Conservation (phyloP, 2,888 invertebrate genomes). For the Euzophera pinguis region DNA sequence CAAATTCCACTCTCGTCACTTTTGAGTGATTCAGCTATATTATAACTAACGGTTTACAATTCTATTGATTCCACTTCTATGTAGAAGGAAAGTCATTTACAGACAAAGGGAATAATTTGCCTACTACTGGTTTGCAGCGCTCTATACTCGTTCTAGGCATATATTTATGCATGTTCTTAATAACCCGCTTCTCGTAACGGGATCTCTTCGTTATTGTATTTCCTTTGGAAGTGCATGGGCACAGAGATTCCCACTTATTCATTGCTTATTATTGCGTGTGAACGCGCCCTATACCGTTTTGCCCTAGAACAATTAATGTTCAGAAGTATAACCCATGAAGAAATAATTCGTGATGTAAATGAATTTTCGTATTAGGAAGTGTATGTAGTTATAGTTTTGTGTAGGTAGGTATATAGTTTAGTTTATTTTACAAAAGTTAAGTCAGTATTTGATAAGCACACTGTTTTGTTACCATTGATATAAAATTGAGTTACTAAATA, state of each 20-base stretch:
- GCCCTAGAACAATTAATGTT: not conserved
- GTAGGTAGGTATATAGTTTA: no score
- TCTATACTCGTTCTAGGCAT: not conserved
- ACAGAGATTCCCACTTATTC: conserved; percentile 49
- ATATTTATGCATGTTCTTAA: conserved; percentile 14
- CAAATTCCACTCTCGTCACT: no score
- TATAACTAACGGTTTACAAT: not conserved
- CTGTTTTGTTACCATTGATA: no score
- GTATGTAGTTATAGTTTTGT: no score
- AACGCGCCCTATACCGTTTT: conserved; percentile 27
- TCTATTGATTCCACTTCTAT: not conserved
- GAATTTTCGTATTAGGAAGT: no score
- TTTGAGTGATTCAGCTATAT: no score
- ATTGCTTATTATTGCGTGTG: conserved; percentile 49
- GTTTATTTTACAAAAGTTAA: no score
- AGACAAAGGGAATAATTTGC: conserved; percentile 11
- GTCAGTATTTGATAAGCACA: no score
- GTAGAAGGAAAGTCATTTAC: not conserved
- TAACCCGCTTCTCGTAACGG: conserved; percentile 44
- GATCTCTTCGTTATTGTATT: conserved; percentile 54
- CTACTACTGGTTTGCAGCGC: not conserved
- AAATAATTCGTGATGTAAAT: no score
- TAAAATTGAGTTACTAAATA: no score
- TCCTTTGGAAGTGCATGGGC: conserved; percentile 53
- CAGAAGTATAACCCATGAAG: not conserved